Base-by-base conservation (phyloP, 1,140 invertebrate genomes). In the Octopus bimaculoides region DNA sequence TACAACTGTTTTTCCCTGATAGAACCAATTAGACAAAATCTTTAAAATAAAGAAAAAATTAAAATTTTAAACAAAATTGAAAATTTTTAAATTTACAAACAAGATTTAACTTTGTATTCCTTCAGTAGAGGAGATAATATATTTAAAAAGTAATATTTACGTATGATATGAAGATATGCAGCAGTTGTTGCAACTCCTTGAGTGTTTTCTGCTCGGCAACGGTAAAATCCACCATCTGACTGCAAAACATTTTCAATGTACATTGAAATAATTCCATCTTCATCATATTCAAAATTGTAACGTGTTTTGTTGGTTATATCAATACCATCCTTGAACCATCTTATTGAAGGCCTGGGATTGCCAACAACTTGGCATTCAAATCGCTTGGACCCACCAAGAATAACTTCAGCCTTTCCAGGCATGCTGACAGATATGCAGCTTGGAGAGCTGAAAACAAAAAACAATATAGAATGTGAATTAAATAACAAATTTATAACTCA, bases 331-430 rank as follows among this genome's bases (percentile, higher is more conserved):
- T 89, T 89, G 79, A 84, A 87, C 88, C 88, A 89, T 41, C 82
- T 79, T 61, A 89, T 87, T 14, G 79, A 81, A 7, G 88, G 88
- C 5, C 81, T 82, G 17, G 88, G 88, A 80, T 83, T 85, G 17
- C 88, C 88, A 20, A 87, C 84, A 20, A 89, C 88, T 52, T 86
- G 84, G 78, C 88, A 89, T 79, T 89, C 87, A 79, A 89, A 88
- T 55, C 84, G 83, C 81, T 88, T 87, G 54, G 85, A 85, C 26
- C 83, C 85, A 4, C 88, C 88, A 53, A 88, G 77, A 17, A 82
- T 80, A 9, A 86, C 86, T 53, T 85, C 79, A 41, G 91, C 87
- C 78, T 89, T 80, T 73, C 83, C 83, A 52, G 86, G 84, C 86
- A 87, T 87, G 77, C 54, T 83, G 80, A 54, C 54, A 14, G 12